Base-by-base conservation (phyloP, 2,113 vertebrate species). In the Gulo gulo region DNA sequence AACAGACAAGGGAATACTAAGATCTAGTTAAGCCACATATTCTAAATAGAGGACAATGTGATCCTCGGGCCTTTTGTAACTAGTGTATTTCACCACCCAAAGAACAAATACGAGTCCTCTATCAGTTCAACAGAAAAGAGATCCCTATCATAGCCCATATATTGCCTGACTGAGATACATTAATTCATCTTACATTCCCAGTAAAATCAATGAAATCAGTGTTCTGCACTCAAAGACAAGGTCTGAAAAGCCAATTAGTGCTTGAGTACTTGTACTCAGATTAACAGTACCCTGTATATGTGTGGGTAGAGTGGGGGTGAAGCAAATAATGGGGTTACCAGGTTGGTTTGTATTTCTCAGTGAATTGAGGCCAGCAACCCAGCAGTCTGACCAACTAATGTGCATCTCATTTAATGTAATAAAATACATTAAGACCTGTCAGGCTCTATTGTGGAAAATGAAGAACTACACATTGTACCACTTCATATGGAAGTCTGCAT, bases 381-480 rank as follows among this genome's bases (percentile, higher is more conserved):
- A 98, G 96, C 78, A 98, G 97, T 76, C 81, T 93, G 96, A 98
- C 98, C 98, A 98, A 98, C 97, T 98, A 98, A 98, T 98, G 98
- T 97, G 97, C 96, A 98, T 98, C 98, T 98, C 98, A 97, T 98
- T 98, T 98, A 98, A 98, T 98, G 97, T 98, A 98, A 98, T 98
- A 98, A 99, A 98, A 98, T 98, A 98, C 98, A 99, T 98, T 98
- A 98, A 98, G 98, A 97, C 88, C 97, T 98, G 98, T 98, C 98
- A 98, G 98, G 98, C 96, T 95, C 98, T 95, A 98, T 98, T 98
- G 98, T 97, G 98, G 98, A 98, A 98, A 98, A 98, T 84, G 98
- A 98, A 98, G 98, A 98, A 94, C 96, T 97, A 97, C 97, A 96
- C 98, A 94, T 98, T 98, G 98, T 98, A 98, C 97, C 96, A 95